These are phyloP conservation scores for Perca fluviatilis DNA, from an alignment of 2,113 vertebrate genomes.

Conservation along the genomic window DNA sequence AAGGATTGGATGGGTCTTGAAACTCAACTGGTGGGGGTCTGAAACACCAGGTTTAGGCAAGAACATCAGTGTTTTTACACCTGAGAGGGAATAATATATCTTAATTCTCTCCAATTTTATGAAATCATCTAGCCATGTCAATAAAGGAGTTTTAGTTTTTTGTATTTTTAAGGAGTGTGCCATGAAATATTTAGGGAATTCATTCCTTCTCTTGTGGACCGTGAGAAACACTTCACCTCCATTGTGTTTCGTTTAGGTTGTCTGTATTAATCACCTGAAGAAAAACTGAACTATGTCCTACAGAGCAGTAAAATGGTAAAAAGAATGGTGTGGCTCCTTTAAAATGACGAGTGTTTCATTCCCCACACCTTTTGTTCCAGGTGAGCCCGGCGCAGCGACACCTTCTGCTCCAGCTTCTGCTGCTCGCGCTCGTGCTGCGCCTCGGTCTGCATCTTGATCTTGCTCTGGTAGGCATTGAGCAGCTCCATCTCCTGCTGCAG, in stretches of 20 bases:
- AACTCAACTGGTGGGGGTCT: neutral
- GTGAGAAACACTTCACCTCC: neutral
- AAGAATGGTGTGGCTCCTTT: neutral
- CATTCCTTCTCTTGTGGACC: neutral
- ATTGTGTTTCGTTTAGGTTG: neutral
- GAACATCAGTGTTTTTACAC: neutral
- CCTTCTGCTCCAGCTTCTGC: conserved; percentile 98
- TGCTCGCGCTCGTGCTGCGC: conserved; percentile 97
- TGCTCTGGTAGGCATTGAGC: conserved; percentile 99
- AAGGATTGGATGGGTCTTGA: neutral
- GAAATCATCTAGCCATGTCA: neutral
- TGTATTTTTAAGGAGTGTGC: neutral
- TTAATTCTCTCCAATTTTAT: neutral
- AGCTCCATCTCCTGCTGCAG: conserved; percentile 99
- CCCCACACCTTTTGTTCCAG: conserved; percentile 95
- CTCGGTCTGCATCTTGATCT: conserved; percentile 99
- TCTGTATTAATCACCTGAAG: neutral
- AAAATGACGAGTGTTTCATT: conserved; percentile 8
- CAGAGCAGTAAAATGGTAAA: neutral
- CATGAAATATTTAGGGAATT: neutral
- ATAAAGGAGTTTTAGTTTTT: neutral
- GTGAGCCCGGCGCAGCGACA: conserved; percentile 96
- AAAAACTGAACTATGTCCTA: neutral
- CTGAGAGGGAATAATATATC: neutral
- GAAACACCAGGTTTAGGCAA: neutral